A percentile compares a stretch with the other conserved stretches of the same genome.
Conservation (phyloP, 1,140 invertebrate species). For the Drosophila eugracilis region DNA sequence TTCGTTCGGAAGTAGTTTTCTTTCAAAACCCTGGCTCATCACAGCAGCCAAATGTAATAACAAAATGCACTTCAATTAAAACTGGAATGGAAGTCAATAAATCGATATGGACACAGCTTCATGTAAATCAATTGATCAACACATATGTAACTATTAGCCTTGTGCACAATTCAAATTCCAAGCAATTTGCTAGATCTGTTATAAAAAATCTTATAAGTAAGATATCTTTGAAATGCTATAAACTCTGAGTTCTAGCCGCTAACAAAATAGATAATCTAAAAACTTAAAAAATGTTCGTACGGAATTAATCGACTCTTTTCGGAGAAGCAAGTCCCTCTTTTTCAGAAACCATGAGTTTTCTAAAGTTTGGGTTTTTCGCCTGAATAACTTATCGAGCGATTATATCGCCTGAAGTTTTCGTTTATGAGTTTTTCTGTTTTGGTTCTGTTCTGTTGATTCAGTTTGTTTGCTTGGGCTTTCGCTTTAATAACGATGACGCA, state of each 20-base stretch:
- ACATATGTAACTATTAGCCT: conserved; percentile 1
- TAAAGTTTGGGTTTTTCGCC: conserved; percentile 10
- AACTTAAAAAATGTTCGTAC: no score
- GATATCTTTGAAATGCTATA: no score
- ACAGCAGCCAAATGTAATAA: neutral
- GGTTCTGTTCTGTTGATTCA: conserved; percentile 44
- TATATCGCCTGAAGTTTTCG: conserved; percentile 2
- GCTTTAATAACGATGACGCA: conserved; percentile 75
- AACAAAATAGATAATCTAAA: neutral
- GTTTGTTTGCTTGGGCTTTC: conserved; percentile 30
- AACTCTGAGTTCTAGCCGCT: no score
- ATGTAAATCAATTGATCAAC: conserved; percentile 9
- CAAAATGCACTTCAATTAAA: neutral
- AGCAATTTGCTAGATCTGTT: neutral
- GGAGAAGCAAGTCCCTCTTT: neutral
- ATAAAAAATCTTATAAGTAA: neutral
- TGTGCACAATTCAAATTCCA: conserved; percentile 1
- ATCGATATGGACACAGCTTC: neutral
- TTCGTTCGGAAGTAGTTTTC: neutral
- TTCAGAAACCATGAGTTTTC: neutral
- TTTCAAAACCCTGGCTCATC: no score
- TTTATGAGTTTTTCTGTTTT: neutral
- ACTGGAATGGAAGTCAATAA: neutral
- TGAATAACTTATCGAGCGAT: conserved; percentile 14
- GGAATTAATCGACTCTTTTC: conserved; percentile 1